Evolutionary conservation across 2,888 invertebrate species (phyloP), one percentile per base, ranked within the genome.

Genomic region (Machimus rusticus): DNA sequence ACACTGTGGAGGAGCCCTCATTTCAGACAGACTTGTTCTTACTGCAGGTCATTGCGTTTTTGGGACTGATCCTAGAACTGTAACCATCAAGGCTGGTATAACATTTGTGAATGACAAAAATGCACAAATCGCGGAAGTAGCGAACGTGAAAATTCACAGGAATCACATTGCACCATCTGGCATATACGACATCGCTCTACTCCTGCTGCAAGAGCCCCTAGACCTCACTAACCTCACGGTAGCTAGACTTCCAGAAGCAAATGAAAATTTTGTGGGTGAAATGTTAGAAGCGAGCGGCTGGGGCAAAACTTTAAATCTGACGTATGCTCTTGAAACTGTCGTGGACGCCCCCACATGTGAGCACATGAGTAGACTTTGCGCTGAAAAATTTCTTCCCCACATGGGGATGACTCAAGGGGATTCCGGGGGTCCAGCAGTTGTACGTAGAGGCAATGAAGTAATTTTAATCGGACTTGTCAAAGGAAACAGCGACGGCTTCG

Each of bases 401-500:
- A 51, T 55, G 31, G 16, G 16, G 3, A 82, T 57, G 1, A 57
- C 31, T 9, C 5, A n/a, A 0, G 82, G 82, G 1, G 82, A 82
- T 66, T 82, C 82, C 9, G 82, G 82, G 12, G 82, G 82, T 57
- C 82, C 82, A 12, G 55, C 57, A 19, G 57, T 82, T 57, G 14
- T 82, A 57, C 82, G 82, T 14, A 28, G 19, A 57, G 82, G 82
- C 19, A 37, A 34, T 5, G 31, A 37, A 3, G 28, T 37, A 1
- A 37, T 28, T 57, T 37, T 82, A 5, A 23, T 57, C 9, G 82
- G 82, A n/a, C n/a, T 37, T 19, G 51, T 82, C 12, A 82, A 23
- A 2, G 82, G 82, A 1, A 34, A 19, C 5, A n/a, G 6, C 9
- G n/a, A 66, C 0, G 57, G 57, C 1, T 51, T 8, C 39, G n/a